Conservation (phyloP, 2,113 vertebrate genomes). For the Podocnemis expansa region DNA sequence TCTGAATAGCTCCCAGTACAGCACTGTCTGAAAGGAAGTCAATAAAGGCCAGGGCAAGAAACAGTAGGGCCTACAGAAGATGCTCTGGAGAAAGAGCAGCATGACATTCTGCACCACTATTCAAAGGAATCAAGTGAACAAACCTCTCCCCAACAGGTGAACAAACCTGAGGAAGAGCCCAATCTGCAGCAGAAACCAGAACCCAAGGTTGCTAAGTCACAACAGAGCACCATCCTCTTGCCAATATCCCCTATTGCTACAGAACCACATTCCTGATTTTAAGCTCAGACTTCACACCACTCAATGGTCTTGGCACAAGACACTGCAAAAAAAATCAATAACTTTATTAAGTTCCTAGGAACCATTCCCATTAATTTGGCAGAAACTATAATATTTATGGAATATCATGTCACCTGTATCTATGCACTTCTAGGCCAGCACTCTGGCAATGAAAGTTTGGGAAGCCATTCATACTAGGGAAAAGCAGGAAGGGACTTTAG, state of each 20-base stretch:
- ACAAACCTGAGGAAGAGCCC: background rate
- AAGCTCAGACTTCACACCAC: background rate
- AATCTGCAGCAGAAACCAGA: background rate
- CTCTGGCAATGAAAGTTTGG: background rate
- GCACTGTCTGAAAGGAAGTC: background rate
- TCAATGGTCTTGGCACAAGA: background rate
- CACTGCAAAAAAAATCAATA: background rate
- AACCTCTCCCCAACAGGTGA: background rate
- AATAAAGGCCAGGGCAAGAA: background rate
- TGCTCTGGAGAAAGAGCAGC: background rate
- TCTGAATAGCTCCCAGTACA: background rate
- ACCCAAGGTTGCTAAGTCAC: background rate
- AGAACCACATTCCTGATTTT: background rate
- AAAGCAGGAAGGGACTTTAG: background rate
- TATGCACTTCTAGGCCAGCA: background rate
- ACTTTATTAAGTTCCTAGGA: background rate
- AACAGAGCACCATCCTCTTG: background rate
- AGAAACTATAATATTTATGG: background rate
- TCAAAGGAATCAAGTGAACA: background rate
- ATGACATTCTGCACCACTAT: background rate
- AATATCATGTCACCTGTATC: background rate
- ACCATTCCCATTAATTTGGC: background rate
- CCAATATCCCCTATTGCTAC: background rate
- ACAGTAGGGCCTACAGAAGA: background rate
- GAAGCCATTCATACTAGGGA: background rate